Evolutionary conservation across 2,797 vertebrate species (phyloP), one percentile per base, ranked within the genome.

Genomic region (Protosalanx chinensis): DNA sequence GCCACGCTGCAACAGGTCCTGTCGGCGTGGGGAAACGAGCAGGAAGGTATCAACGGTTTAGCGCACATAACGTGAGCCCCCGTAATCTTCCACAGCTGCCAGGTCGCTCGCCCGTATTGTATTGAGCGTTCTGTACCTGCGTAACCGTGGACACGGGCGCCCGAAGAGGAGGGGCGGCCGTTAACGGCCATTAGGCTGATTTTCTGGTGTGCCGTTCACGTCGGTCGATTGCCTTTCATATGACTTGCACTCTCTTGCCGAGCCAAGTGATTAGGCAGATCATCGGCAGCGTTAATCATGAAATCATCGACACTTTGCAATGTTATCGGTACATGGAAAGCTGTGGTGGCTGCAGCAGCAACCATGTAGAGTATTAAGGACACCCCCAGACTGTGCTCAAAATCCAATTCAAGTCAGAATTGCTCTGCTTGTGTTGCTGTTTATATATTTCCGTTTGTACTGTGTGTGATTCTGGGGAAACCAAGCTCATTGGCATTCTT

Each of bases 401-500:
- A 46, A 13, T 46, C 41, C 2, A 8, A 46, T 46, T 46, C 10
- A 46, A 46, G 41, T 46, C 41, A 46, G 7, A 46, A 13, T 46
- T 2, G 41, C 1, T 46, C 12, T 46, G 41, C 35, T 37, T 37
- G 1, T 46, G 10, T 13, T 46, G 41, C 10, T 13, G 41, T 46
- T 46, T 13, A 3, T 13, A 3, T 46, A 8, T 46, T 46, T 46
- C 41, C 13, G 8, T 8, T 8, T 3, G 7, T 13, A 13, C 41
- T 2, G 59, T 18, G 30, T 56, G 53, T 13, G 16, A 2, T 33
- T 15, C 33, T 59, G 18, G 62, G 1, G 37, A 53, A 20, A 16
- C 16, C 16, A 7, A 56, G 37, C 71, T 33, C 51, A 27, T 35
- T 35, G 6, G 5, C 76, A 82, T 87, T 75, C 82, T 89, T 78